Evolutionary conservation across 2,797 vertebrate species (phyloP), one percentile per base, ranked within the genome.

Genomic region (Spea hammondii): DNA sequence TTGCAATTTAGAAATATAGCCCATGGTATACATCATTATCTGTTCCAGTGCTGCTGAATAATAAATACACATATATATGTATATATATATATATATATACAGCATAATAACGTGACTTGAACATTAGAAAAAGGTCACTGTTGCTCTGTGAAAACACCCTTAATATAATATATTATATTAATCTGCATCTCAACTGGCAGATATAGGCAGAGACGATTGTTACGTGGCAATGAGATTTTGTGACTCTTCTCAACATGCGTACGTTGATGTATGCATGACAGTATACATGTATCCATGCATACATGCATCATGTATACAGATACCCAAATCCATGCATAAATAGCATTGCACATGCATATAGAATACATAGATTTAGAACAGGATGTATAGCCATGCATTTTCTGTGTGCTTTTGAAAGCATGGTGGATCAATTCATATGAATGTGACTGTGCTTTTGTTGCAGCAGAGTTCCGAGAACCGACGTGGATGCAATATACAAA

Each of bases 261-360:
- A 72, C 4, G 53, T 72, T 55, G 54, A 65, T 69, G 55, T 81
- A 81, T 81, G 79, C 79, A 81, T 77, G 80, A 72, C 47, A 66
- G 75, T 73, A 82, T 82, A 82, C 80, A 77, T 82, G 80, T 74
- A 77, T 64, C 57, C 32, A 78, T 74, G 75, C 70, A 78, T 82
- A 65, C 65, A 70, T 82, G 75, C 45, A 44, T 78, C 70, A 74
- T 82, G 75, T 82, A 78, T 82, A 76, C 65, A 47, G 49, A 74
- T 6, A 48, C 54, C 57, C 49, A 50, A 67, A 57, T 69, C 72
- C 70, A 77, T 82, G 80, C 75, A 78, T 77, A 82, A 82, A 82
- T 77, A 70, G 70, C 49, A 10, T 82, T 82, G 80, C 70, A 77
- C 80, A 72, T 78, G 75, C 80, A 78, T 82, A 82, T 82, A 74